Evolutionary conservation across 92 coral and sea anemone species (phyloP), one percentile per base, ranked within the genome.

Genomic region (Zoanthus gigantus): DNA sequence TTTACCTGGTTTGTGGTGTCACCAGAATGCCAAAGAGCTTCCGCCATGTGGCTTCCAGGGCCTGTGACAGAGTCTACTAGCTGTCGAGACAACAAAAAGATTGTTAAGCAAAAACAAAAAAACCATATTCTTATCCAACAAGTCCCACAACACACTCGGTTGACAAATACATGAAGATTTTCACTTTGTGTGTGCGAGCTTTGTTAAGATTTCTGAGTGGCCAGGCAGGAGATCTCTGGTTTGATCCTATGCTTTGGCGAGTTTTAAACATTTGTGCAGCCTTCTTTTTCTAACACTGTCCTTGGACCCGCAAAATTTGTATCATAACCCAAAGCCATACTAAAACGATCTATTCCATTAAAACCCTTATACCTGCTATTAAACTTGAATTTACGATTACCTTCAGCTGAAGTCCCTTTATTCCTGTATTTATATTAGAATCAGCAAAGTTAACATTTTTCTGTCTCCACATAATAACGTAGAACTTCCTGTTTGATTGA

Each of bases 381-480:
- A 63, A 63, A 7, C 30, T 31, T 34, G 65, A 16, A 16, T 37
- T 0, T 37, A 37, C 2, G 13, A 3, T 30, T 83, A 95, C 99
- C 94, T 96, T 96, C 0, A 96, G 82, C 85, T 96, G 99, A 9
- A 95, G 72, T 82, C 99, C 99, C 86, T 96, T 96, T 60, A 96
- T 95, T 61, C 98, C 99, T 58, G 94, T 94, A 73, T 89, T 88
- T 47, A 78, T 48, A 71, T 95, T 92, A 17, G 80, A 77, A 16
- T 88, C 87, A 44, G 92, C 93, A 72, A 88, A 95, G 87, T 96
- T 96, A 37, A 93, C 87, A 81, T 95, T 96, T 78, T 96, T 96
- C 54, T 86, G 93, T 68, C 98, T 89, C 99, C 99, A 96, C 99
- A 96, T 95, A 9, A 89, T 91, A 6, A 93, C 98, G 90, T 96